A percentile compares a stretch with the other conserved stretches of the same genome.
Conservation (phyloP, 2,797 vertebrate species). For the Onychomys torridus region DNA sequence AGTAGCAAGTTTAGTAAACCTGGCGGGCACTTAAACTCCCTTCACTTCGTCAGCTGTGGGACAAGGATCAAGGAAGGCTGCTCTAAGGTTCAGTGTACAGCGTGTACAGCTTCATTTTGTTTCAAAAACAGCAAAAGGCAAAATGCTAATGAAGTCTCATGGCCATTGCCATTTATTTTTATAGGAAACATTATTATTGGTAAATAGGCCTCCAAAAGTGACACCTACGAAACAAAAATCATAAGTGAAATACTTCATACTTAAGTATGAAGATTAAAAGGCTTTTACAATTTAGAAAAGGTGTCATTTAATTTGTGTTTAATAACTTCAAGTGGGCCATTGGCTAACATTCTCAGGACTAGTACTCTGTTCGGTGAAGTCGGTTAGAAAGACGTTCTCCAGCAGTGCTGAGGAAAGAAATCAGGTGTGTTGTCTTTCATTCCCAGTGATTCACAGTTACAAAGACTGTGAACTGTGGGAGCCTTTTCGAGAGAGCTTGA, state of each 20-base stretch:
- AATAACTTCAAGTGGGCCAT: background rate
- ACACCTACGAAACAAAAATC: background rate
- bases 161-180: conserved; percentile 18
- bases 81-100: background rate
- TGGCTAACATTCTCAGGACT: background rate
- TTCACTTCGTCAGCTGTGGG: background rate
- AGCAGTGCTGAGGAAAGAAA: background rate
- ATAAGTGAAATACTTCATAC: background rate
- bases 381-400: background rate
- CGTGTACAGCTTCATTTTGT: background rate
- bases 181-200: conserved; percentile 1
- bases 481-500: background rate
- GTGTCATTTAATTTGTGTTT: background rate
- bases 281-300: background rate
- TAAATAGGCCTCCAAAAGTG: background rate
- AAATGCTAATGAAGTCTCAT: background rate
- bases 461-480: background rate
- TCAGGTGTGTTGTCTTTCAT: background rate
- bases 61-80: background rate
- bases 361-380: background rate
- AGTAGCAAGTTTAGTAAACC: background rate
- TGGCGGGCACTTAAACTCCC: background rate
- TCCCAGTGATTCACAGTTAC: background rate
- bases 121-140: background rate
- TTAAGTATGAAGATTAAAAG: conserved; percentile 19